Evolutionary conservation across 2,888 invertebrate species (phyloP), one percentile per base, ranked within the genome.

Genomic region (Schizotus pectinicornis): DNA sequence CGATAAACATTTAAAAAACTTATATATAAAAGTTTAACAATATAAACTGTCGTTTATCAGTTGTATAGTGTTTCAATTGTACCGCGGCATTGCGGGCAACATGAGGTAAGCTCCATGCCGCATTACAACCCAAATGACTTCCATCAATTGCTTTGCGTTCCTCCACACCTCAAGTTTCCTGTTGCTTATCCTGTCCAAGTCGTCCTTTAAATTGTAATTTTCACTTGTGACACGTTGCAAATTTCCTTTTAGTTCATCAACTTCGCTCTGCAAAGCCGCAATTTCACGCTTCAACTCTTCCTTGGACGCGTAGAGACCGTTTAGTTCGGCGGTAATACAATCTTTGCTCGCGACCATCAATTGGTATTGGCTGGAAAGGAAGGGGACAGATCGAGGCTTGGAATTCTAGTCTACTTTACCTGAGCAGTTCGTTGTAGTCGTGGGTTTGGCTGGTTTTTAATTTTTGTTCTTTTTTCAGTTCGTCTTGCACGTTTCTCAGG

Each of bases 111-210:
- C 70, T 31, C 72, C 64, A 56, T 63, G 69, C 38, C 67, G 67
- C 47, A 74, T 62, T 12, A 70, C 67, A 9, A 60, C 59, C 55
- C 69, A 62, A 56, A 69, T 68, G 59, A 71, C 58, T 45, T 56
- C 52, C 46, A 70, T 62, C 5, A 74, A 47, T 22, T 62, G 60
- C 43, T 66, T 66, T 9, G 69, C 64, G 31, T 64, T 68, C 46
- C 62, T 68, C 62, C 70, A 62, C 74, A 74, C 73, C 3, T 22
- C 22, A 2, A 51, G 56, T 62, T 57, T 68, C 59, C 70, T 72
- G 42, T 64, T 66, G 5, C 22, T 22, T 22, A 22, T 22, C 5
- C 22, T 2, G 2, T 47, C 41, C 39, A 72, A 47, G 35, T 64
- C 65, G 31, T 39, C 1, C 31, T 65, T 61, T 11, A 65, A 30